phyloP scores from a whole-genome alignment of 2,113 vertebrate species.

The Austrofundulus limnaeus region DNA sequence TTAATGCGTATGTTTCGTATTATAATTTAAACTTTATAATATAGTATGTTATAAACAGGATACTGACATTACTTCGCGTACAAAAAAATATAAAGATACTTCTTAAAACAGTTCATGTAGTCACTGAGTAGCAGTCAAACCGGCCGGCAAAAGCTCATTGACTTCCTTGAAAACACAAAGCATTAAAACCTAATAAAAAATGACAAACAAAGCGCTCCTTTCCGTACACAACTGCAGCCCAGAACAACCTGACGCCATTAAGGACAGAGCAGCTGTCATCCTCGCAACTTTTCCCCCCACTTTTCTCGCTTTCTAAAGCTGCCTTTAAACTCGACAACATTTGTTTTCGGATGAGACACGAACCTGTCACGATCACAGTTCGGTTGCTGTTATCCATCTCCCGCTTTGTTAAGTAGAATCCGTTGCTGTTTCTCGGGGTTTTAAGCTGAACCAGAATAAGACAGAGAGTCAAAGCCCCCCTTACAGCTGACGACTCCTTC shows the following conservation, averaged over 20 bases:
- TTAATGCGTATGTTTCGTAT: too few species aligned
- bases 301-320: constrained; percentile 4
- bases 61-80: background rate
- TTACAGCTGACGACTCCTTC: constrained; percentile 42
- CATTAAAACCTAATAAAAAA: background rate
- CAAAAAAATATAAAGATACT: background rate
- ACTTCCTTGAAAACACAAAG: background rate
- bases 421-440: background rate
- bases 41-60: background rate
- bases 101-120: background rate
- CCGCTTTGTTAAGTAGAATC: constrained; percentile 7
- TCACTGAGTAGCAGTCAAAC: background rate
- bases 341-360: constrained; percentile 16
- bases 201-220: background rate
- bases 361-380: constrained; percentile 77
- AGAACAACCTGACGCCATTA: constrained; percentile 62
- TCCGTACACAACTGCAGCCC: background rate
- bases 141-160: background rate
- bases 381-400: constrained; percentile 75
- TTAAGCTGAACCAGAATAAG: constrained; percentile 9
- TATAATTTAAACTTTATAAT: background rate
- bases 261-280: constrained; percentile 45
- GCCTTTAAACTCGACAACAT: background rate
- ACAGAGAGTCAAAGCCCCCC: background rate
- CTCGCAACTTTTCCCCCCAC: constrained; percentile 65